Evolutionary conservation across 2,113 vertebrate genomes (phyloP).

Genomic region (Cephalopholis sonnerati): DNA sequence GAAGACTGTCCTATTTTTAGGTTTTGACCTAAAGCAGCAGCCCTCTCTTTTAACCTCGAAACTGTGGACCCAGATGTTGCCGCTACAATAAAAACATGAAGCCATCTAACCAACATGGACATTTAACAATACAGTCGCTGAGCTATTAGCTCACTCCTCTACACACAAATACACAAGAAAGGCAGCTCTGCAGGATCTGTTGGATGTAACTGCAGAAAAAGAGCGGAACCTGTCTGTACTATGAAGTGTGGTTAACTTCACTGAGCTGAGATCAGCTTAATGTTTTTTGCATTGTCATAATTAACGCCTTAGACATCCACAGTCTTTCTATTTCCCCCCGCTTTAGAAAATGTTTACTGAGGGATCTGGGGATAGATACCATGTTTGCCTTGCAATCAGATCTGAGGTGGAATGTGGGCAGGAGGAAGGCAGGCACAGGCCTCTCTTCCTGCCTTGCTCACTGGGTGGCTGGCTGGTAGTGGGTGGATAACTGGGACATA

Average conservation of each 20-base stretch:
- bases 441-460: slow-evolving; percentile 60
- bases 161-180: not conserved
- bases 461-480: slow-evolving; percentile 37
- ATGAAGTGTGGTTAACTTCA: slow-evolving; percentile 50
- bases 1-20: slow-evolving; percentile 85
- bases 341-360: slow-evolving; percentile 75
- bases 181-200: not conserved
- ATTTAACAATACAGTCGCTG: slow-evolving; percentile 46
- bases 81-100: slow-evolving; percentile 71
- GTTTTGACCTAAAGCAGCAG: slow-evolving; percentile 80
- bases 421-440: slow-evolving; percentile 59
- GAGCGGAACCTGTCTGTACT: slow-evolving; percentile 25
- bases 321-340: slow-evolving; percentile 60
- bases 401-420: slow-evolving; percentile 74
- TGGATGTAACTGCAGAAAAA: not conserved
- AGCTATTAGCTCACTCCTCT: not conserved
- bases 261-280: slow-evolving; percentile 53
- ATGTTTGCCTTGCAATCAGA: slow-evolving; percentile 85
- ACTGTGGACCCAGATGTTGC: slow-evolving; percentile 80
- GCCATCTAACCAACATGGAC: slow-evolving; percentile 31
- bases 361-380: slow-evolving; percentile 70
- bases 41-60: slow-evolving; percentile 75
- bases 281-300: slow-evolving; percentile 62
- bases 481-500: slow-evolving; percentile 53
- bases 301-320: slow-evolving; percentile 76